These are phyloP conservation scores for Ursus arctos DNA, from an alignment of 2,113 vertebrate genomes.

Conservation along the genomic window DNA sequence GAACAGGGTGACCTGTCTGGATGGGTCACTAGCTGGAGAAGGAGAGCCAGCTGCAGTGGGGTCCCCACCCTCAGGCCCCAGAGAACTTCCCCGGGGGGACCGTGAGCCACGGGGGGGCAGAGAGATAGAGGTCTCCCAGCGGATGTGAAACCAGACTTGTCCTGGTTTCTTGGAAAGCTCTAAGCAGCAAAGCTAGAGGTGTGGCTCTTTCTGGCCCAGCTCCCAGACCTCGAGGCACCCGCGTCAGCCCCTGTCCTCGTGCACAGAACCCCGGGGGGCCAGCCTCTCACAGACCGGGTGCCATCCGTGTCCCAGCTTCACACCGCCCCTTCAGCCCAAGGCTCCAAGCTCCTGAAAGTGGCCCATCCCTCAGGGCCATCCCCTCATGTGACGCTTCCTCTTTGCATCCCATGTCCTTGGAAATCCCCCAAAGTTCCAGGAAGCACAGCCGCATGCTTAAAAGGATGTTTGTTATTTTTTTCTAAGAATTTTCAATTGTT, in stretches of 20 bases:
- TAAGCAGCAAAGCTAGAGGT: neutral
- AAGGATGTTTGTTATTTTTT: neutral
- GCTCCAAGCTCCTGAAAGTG: neutral
- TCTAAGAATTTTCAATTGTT: neutral
- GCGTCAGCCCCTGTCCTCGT: neutral
- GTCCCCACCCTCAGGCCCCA: neutral
- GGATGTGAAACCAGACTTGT: neutral
- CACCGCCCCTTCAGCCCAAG: neutral
- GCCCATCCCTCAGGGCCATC: accelerated
- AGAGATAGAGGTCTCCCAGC: neutral
- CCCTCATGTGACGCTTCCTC: neutral
- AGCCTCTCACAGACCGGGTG: accelerated
- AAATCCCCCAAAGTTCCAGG: neutral
- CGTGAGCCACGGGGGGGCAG: neutral
- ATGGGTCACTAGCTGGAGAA: neutral
- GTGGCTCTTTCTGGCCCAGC: neutral
- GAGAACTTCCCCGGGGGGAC: neutral
- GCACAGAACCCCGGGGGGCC: neutral
- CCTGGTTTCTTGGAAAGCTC: neutral
- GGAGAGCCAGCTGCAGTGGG: neutral
- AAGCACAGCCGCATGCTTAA: neutral
- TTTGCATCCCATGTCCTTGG: neutral
- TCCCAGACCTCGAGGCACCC: neutral
- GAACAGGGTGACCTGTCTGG: neutral
- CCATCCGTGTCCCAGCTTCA: accelerated